phyloP scores from a whole-genome alignment of 2,113 vertebrate genomes.

The Alexandromys fortis region DNA sequence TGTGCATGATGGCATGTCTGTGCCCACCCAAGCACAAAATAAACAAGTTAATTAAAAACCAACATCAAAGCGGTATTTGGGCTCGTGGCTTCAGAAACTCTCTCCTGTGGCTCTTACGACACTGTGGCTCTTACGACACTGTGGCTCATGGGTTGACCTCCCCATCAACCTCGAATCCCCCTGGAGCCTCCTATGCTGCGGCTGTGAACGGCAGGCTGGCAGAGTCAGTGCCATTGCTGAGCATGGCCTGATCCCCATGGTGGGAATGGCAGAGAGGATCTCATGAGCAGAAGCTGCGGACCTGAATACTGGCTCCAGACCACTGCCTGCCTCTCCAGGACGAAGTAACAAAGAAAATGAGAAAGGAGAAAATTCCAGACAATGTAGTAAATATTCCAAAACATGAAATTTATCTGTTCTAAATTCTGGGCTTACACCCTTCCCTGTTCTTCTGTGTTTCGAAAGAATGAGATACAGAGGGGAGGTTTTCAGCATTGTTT shows the following conservation, averaged over 20 bases:
- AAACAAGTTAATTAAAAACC: neutral
- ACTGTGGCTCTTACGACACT: neutral
- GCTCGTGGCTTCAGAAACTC: slow-evolving; percentile 9
- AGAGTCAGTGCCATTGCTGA: neutral
- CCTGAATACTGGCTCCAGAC: neutral
- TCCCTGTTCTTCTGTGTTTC: neutral
- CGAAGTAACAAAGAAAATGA: neutral
- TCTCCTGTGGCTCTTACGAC: neutral
- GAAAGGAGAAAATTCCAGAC: slow-evolving; percentile 1
- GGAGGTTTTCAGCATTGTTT: neutral
- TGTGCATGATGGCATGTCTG: neutral
- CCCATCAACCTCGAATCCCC: neutral
- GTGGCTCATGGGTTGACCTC: neutral
- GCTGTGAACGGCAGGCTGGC: neutral
- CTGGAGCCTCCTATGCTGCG: neutral
- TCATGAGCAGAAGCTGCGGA: neutral
- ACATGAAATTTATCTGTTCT: neutral
- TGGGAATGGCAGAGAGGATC: neutral
- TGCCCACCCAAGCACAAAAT: neutral
- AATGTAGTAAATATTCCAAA: neutral
- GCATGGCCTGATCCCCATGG: neutral
- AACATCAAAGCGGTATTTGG: neutral
- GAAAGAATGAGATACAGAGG: neutral
- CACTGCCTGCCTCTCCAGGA: neutral
- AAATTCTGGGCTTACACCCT: neutral